Evolutionary conservation across 2,888 invertebrate species (phyloP).

Genomic region (Matsumyia berberina): DNA sequence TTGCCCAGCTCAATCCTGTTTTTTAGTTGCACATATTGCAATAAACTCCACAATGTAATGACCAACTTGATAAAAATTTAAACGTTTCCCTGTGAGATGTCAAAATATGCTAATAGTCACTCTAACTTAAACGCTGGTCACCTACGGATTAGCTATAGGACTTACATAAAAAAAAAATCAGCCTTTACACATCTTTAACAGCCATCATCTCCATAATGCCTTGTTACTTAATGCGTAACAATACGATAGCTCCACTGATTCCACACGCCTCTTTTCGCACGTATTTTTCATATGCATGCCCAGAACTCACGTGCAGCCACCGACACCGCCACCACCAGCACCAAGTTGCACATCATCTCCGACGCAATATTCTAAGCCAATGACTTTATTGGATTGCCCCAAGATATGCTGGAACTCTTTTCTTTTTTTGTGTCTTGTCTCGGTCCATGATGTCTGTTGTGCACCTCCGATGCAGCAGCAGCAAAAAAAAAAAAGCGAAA

Average conservation of each 20-base stretch:
- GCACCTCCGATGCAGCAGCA: constrained; percentile 22
- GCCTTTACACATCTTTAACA: constrained; percentile 29
- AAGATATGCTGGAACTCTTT: constrained; percentile 58
- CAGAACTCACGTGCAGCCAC: constrained; percentile 69
- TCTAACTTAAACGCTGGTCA: constrained; percentile 12
- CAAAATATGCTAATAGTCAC: background rate
- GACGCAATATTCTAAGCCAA: constrained; percentile 73
- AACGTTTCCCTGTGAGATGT: constrained; percentile 14
- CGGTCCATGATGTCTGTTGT: constrained; percentile 47
- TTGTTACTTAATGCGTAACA: constrained; percentile 59
- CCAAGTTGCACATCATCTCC: constrained; percentile 64
- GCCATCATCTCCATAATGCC: constrained; percentile 30
- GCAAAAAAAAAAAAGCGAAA: constrained; percentile 56
- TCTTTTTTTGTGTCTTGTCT: constrained; percentile 36
- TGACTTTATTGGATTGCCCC: constrained; percentile 75
- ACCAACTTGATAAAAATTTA: constrained; percentile 14
- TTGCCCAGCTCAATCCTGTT: background rate
- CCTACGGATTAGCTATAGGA: constrained; percentile 26
- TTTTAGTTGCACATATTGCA: background rate
- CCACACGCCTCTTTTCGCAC: constrained; percentile 59
- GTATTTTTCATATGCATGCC: constrained; percentile 55
- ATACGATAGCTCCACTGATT: constrained; percentile 45
- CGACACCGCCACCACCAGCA: constrained; percentile 21
- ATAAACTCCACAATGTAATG: constrained; percentile 36
- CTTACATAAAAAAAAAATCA: constrained; percentile 27